Conservation (phyloP, 2,888 invertebrate genomes). For the Cosmorhoe ocellata region DNA sequence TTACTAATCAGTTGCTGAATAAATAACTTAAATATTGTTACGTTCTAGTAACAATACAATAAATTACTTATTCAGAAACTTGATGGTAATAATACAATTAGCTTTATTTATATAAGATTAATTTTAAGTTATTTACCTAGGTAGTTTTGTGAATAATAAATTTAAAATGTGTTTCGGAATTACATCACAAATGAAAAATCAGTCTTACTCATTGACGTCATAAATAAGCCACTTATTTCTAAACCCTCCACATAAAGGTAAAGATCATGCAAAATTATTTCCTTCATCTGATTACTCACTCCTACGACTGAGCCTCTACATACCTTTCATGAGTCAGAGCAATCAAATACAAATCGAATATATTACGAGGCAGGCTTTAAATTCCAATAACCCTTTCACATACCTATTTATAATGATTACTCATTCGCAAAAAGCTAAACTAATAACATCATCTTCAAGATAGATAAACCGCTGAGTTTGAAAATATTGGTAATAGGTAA, state of each 20-base stretch:
- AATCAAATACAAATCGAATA: constrained; percentile 18
- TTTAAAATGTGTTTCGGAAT: constrained; percentile 11
- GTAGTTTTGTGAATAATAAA: neutral
- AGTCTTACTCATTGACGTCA: constrained; percentile 6
- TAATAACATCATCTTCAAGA: constrained; percentile 3
- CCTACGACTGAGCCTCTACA: neutral
- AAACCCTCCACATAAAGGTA: neutral
- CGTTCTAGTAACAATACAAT: constrained; percentile 38
- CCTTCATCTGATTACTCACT: constrained; percentile 12
- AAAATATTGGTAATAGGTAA: neutral
- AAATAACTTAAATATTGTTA: constrained; percentile 27
- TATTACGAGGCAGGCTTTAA: constrained; percentile 5
- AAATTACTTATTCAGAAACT: constrained; percentile 1
- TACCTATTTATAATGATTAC: constrained; percentile 5
- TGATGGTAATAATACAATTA: constrained; percentile 18
- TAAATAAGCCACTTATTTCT: neutral
- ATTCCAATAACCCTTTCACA: constrained; percentile 8
- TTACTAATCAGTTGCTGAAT: neutral
- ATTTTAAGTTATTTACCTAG: neutral
- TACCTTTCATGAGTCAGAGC: constrained; percentile 21
- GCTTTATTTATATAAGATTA: constrained; percentile 4
- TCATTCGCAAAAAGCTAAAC: constrained; percentile 6
- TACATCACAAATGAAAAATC: constrained; percentile 23
- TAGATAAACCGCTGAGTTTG: constrained; percentile 1
- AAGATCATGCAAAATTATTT: neutral